Conservation (phyloP, 2,888 invertebrate species). For the Sclerodermus sp. region DNA sequence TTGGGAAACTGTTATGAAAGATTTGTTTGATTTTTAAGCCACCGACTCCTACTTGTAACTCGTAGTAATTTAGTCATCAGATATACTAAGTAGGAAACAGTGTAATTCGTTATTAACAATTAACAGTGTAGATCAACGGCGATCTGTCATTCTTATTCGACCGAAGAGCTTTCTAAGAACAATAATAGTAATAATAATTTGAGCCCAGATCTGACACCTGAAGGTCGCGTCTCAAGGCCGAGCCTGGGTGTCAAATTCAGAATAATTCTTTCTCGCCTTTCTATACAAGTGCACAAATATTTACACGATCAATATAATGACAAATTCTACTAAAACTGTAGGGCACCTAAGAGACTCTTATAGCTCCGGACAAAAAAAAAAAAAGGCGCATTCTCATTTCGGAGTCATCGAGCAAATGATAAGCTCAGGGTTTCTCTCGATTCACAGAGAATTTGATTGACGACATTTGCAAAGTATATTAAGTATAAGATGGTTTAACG, state of each 20-base stretch:
- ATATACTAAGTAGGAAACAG: not conserved
- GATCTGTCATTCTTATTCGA: slow-evolving; percentile 5
- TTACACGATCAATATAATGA: slow-evolving; percentile 49
- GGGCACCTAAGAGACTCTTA: too few relatives aligned
- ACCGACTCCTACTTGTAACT: not conserved
- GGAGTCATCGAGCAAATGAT: too few relatives aligned
- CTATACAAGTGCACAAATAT: slow-evolving; percentile 58
- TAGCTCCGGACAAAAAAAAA: too few relatives aligned
- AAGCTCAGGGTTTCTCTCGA: too few relatives aligned
- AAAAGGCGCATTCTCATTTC: too few relatives aligned
- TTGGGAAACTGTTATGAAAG: slow-evolving; percentile 1
- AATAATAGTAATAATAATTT: slow-evolving; percentile 24
- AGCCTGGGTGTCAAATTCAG: slow-evolving; percentile 3
- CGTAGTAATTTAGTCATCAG: not conserved
- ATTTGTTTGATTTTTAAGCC: slow-evolving; percentile 8
- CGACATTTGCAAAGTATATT: too few relatives aligned
- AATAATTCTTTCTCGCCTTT: slow-evolving; percentile 12
- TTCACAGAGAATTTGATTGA: too few relatives aligned
- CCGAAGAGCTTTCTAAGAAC: slow-evolving; percentile 6
- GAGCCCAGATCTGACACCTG: slow-evolving; percentile 9
- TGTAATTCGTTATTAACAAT: slow-evolving; percentile 1
- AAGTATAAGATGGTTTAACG: too few relatives aligned
- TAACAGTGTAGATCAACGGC: not conserved
- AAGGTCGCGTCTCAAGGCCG: not conserved
- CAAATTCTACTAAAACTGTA: slow-evolving; percentile 22